Evolutionary conservation across 2,888 invertebrate species (phyloP), one percentile per base, ranked within the genome.

Genomic region (Brachycybe producta): DNA sequence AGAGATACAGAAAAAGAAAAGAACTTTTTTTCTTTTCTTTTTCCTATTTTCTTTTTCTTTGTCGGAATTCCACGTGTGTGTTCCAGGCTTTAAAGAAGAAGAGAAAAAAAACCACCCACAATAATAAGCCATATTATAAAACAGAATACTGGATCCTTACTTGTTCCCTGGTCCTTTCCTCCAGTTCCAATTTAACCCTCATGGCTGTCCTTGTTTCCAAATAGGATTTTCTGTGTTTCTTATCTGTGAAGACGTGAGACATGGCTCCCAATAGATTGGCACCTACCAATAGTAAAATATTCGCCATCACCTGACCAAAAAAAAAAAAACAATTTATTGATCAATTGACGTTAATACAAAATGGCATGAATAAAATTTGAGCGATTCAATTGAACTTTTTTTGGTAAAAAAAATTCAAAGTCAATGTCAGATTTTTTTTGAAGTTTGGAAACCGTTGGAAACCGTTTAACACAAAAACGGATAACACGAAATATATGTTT

Each of bases 101-200:
- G n/a, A n/a, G n/a, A n/a, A n/a, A n/a, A n/a, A n/a, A n/a, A n/a
- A n/a, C n/a, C n/a, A n/a, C n/a, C n/a, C n/a, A n/a, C n/a, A n/a
- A n/a, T n/a, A n/a, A n/a, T n/a, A n/a, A n/a, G n/a, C n/a, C n/a
- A n/a, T n/a, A n/a, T n/a, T n/a, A n/a, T n/a, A n/a, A n/a, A n/a
- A n/a, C n/a, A n/a, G n/a, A n/a, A n/a, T n/a, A n/a, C n/a, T n/a
- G n/a, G n/a, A n/a, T 23, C 28, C 56, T 54, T 62, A 86, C 87
- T 79, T 88, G 87, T 67, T 92, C 90, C 52, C 84, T 84, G 57
- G 88, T 86, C 67, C 91, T 88, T 65, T 91, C 87, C 68, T 92
- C 91, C 59, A 92, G 87, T 49, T 87, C 82, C 61, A 90, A 76
- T 69, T 90, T 91, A 59, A 90, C 86, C 63, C 87, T 84, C 57